Conservation (phyloP, 2,888 invertebrate genomes). For the Cryptus viduatorius region DNA sequence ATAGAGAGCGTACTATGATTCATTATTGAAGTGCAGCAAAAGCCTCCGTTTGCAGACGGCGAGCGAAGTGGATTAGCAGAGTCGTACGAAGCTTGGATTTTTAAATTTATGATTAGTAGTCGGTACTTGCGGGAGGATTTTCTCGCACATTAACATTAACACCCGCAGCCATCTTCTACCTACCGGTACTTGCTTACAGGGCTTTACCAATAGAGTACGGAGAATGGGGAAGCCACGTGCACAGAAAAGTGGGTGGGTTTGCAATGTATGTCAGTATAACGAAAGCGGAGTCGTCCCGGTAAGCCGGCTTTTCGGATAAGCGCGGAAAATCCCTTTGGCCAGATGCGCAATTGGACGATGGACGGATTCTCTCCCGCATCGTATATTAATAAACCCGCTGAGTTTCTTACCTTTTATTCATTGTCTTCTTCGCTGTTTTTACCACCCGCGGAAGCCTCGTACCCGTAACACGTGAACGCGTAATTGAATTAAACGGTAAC, state of each 20-base stretch:
- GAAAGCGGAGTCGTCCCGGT: not conserved
- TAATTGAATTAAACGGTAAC: slow-evolving; percentile 76
- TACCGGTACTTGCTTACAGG: not conserved
- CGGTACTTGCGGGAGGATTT: slow-evolving; percentile 24
- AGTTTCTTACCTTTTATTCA: not conserved
- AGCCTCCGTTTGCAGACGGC: not conserved
- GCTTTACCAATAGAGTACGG: not conserved
- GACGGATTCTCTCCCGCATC: not conserved
- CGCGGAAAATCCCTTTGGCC: not conserved
- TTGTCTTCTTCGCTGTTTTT: not conserved
- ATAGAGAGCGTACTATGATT: too few relatives aligned
- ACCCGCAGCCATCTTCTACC: not conserved
- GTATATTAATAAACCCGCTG: not conserved
- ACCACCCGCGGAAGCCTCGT: not conserved
- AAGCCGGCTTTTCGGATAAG: not conserved
- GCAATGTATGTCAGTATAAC: not conserved
- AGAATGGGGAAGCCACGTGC: not conserved
- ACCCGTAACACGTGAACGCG: slow-evolving; percentile 69
- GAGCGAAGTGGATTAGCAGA: slow-evolving; percentile 15
- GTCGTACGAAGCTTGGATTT: slow-evolving; percentile 13
- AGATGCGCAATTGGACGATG: not conserved
- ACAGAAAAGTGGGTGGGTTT: not conserved
- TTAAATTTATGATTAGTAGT: slow-evolving; percentile 33
- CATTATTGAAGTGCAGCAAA: not conserved
- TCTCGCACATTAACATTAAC: slow-evolving; percentile 27